These are phyloP conservation scores for Rotaria sp. DNA, from an alignment of 2,888 invertebrate genomes.

Conservation along the genomic window DNA sequence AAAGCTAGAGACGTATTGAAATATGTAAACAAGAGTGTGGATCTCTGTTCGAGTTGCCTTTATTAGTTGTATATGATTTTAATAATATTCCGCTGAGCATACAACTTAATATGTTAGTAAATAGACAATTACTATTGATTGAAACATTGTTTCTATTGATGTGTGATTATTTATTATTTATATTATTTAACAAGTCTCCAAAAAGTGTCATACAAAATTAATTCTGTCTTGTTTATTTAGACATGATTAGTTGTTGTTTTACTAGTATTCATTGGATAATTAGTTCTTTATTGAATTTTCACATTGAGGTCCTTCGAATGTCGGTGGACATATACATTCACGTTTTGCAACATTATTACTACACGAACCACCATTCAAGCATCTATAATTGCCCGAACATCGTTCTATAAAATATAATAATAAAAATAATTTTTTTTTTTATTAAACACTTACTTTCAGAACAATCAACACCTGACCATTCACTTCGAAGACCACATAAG, in stretches of 20 bases:
- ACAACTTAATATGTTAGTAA: no score
- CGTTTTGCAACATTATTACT: background rate
- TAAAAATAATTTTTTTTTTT: background rate
- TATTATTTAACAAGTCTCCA: no score
- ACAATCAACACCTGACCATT: conserved; percentile 5
- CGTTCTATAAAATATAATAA: background rate
- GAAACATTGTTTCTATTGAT: no score
- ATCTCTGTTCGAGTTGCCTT: no score
- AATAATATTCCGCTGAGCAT: no score
- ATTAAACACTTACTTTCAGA: background rate
- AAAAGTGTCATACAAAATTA: no score
- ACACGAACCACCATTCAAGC: background rate
- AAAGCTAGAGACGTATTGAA: no score
- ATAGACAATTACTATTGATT: no score
- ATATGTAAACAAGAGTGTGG: no score
- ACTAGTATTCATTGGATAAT: background rate
- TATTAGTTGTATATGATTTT: no score
- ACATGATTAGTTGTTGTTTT: background rate
- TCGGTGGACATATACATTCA: background rate
- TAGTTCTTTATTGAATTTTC: background rate
- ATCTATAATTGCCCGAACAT: background rate
- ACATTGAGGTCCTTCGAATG: background rate
- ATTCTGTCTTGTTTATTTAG: no score
- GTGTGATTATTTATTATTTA: no score
- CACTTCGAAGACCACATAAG: background rate